A percentile compares a stretch with the other conserved stretches of the same genome.
phyloP scores from a whole-genome alignment of 2,888 invertebrate genomes.

The Rotaria socialis region DNA sequence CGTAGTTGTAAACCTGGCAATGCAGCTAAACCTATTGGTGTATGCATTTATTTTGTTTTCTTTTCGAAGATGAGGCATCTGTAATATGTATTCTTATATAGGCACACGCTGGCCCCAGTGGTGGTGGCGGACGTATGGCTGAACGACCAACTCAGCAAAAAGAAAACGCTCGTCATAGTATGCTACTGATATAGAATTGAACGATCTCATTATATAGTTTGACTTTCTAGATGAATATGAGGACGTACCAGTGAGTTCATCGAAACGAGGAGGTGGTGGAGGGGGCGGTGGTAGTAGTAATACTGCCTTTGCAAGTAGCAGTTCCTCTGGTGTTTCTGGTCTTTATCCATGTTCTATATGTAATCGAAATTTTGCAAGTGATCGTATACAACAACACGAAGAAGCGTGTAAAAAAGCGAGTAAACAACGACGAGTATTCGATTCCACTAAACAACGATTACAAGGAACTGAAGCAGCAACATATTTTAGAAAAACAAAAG shows the following conservation, averaged over 20 bases:
- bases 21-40: constrained; percentile 40
- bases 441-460: constrained; percentile 60
- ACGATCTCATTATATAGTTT: neutral
- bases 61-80: neutral
- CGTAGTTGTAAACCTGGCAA: constrained; percentile 63
- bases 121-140: neutral
- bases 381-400: constrained; percentile 64
- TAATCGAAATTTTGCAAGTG: constrained; percentile 74
- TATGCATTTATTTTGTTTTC: neutral
- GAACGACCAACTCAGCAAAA: neutral
- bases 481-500: constrained; percentile 57
- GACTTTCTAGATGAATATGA: neutral
- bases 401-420: constrained; percentile 50
- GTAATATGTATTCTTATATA: neutral
- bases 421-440: constrained; percentile 55
- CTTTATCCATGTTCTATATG: constrained; percentile 69
- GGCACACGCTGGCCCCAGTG: neutral
- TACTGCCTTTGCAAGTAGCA: neutral
- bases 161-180: neutral
- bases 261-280: neutral
- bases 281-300: neutral
- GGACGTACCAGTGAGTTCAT: neutral
- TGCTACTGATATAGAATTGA: neutral
- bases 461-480: constrained; percentile 81
- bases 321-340: neutral